Evolutionary conservation across 2,113 vertebrate species (phyloP), one percentile per base, ranked within the genome.

Genomic region (Mesitornis unicolor): DNA sequence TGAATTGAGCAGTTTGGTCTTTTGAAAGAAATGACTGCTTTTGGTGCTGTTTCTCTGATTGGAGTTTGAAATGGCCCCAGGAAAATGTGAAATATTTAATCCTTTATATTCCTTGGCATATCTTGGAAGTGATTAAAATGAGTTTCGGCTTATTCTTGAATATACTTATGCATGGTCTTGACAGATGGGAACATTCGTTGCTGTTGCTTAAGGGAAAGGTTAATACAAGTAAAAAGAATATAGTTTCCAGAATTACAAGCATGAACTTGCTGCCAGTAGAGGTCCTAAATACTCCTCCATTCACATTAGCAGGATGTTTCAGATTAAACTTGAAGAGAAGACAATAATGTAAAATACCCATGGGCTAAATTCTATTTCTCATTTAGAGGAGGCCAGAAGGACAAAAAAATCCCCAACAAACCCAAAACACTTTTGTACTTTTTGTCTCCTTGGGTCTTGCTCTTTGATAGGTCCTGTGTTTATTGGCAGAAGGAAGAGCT

Each of bases 141-240:
- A 83, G 47, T 92, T 94, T 36, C 43, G 76, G 47, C 68, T 86
- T 79, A 77, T 95, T 95, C 77, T 65, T 87, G 47, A 92, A 90
- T 90, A 57, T 24, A 64, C 26, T 74, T 42, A 19, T 50, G 83
- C 75, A 56, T 50, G 73, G 65, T 63, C 57, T 71, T 92, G 95
- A 81, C 96, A 96, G 90, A 82, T 90, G 53, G 47, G 77, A 95
- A 87, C 82, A 90, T 76, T 89, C 2, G 2, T 90, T 92, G 77
- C 91, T 78, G 38, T 94, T 95, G 85, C 95, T 96, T 89, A 76
- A 92, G 84, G 95, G 93, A 71, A 90, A 95, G 73, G 87, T 90
- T 93, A 93, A 83, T 71, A 19, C 7, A 47, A 81, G 91, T 63
- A 59, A 92, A 48, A 95, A 35, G 53, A 82, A 36, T 19, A 57